phyloP scores from a whole-genome alignment of 2,888 invertebrate genomes.

The Himalopsyche kuldschensis region DNA sequence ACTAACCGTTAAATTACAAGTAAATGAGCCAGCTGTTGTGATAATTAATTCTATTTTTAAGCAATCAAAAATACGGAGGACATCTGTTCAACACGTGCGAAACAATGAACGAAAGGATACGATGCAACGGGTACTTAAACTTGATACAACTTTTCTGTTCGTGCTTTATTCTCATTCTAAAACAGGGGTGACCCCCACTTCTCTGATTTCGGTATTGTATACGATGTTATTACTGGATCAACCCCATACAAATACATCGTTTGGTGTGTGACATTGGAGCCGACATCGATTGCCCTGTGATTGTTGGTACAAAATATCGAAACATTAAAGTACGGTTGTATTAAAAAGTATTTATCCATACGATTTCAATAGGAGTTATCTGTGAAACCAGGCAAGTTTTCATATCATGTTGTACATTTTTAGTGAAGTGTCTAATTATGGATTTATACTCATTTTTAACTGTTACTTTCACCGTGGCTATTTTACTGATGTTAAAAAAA shows the following conservation, averaged over 20 bases:
- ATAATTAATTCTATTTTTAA: not conserved
- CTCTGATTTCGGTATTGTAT: not conserved
- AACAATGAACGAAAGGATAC: not conserved
- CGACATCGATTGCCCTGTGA: not conserved
- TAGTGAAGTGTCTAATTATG: no score
- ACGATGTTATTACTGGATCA: not conserved
- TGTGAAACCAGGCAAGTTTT: no score
- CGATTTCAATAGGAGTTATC: no score
- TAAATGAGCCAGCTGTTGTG: not conserved
- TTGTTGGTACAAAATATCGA: not conserved
- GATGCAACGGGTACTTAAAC: not conserved
- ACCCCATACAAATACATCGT: not conserved
- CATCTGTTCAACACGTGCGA: not conserved
- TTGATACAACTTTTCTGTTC: not conserved
- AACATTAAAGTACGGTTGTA: no score
- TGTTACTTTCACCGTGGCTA: no score
- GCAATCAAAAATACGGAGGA: not conserved
- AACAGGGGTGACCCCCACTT: conserved; percentile 3
- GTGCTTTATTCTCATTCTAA: not conserved
- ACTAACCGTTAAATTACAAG: not conserved
- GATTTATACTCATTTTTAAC: no score
- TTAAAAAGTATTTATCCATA: no score
- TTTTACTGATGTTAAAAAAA: no score
- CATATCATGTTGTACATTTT: no score
- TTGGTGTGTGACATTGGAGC: not conserved